phyloP scores from a whole-genome alignment of 2,888 invertebrate species.

The Plebejus melissa region DNA sequence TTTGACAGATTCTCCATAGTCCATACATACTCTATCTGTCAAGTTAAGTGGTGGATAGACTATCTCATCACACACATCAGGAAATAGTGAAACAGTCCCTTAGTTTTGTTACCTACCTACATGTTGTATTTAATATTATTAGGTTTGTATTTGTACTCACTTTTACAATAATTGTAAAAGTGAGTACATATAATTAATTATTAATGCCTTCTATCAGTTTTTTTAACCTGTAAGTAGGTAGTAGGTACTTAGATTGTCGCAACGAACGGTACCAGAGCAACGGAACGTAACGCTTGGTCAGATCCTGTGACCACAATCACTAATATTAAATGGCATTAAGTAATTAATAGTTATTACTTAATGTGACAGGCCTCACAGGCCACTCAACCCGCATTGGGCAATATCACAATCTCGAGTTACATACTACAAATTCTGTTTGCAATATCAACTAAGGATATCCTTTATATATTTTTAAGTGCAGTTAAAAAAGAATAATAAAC shows the following conservation, averaged over 20 bases:
- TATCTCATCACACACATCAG: no score
- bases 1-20: no score
- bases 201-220: not conserved
- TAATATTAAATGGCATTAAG: not conserved
- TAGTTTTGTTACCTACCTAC: no score
- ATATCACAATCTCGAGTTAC: constrained; percentile 10
- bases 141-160: no score
- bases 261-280: constrained; percentile 52
- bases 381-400: constrained; percentile 36
- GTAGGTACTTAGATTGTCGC: constrained; percentile 22
- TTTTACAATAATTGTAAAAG: no score
- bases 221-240: not conserved
- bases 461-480: not conserved
- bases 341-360: not conserved
- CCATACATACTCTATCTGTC: no score
- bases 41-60: no score
- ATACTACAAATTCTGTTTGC: constrained; percentile 27
- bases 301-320: constrained; percentile 27
- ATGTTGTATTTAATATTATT: no score
- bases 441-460: constrained; percentile 2
- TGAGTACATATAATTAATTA: no score
- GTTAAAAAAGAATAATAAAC: not conserved
- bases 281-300: constrained; percentile 51
- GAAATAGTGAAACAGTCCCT: no score
- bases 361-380: not conserved